Evolutionary conservation across 1,140 invertebrate genomes (phyloP).

Genomic region (Aporrectodea caliginosa): DNA sequence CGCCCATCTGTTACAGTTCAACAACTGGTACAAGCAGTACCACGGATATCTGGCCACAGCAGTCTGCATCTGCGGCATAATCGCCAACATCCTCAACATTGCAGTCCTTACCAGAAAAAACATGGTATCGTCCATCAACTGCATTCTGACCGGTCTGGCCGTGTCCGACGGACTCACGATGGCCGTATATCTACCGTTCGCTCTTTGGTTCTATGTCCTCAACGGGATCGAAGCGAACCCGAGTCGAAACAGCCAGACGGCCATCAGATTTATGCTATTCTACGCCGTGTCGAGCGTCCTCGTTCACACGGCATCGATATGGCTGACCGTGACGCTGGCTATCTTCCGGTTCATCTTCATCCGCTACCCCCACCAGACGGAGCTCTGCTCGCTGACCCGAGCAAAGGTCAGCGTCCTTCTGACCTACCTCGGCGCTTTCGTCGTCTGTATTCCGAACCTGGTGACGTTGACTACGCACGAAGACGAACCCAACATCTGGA

Average conservation of each 20-base stretch:
- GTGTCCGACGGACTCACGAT: constrained; percentile 82
- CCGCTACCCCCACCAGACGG: constrained; percentile 62
- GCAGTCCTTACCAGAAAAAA: constrained; percentile 81
- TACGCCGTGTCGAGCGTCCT: constrained; percentile 68
- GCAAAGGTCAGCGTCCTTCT: constrained; percentile 71
- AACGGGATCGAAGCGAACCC: constrained; percentile 36
- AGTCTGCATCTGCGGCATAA: constrained; percentile 80
- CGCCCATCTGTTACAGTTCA: not conserved
- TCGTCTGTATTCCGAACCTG: constrained; percentile 76
- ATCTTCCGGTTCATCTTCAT: constrained; percentile 86
- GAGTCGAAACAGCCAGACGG: constrained; percentile 37
- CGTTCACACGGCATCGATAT: constrained; percentile 88
- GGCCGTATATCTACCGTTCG: constrained; percentile 56
- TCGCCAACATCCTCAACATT: constrained; percentile 85
- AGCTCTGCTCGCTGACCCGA: constrained; percentile 72
- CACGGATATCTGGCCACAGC: constrained; percentile 69
- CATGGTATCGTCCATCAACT: constrained; percentile 78
- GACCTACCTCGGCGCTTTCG: constrained; percentile 68
- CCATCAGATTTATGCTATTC: constrained; percentile 46
- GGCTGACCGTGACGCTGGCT: constrained; percentile 84
- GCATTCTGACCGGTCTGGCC: constrained; percentile 77
- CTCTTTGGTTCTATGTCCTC: constrained; percentile 48
- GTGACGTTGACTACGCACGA: constrained; percentile 63
- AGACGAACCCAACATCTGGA: constrained; percentile 35
- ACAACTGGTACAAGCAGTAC: constrained; percentile 52